phyloP scores from a whole-genome alignment of 2,888 invertebrate species.

The Sicus ferrugineus region DNA sequence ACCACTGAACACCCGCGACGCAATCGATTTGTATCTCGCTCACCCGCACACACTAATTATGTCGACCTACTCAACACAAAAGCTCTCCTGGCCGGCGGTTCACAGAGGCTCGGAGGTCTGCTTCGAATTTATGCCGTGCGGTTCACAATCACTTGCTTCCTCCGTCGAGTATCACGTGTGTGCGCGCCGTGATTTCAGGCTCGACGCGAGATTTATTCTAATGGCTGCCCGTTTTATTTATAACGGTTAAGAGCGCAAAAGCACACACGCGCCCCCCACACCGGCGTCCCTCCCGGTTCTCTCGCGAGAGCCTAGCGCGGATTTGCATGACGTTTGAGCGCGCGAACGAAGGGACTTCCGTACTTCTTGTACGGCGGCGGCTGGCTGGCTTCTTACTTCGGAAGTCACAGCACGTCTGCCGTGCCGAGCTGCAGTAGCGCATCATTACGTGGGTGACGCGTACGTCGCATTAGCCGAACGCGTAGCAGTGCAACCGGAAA shows the following conservation, averaged over 20 bases:
- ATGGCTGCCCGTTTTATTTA: slow-evolving; percentile 14
- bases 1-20: too few relatives aligned
- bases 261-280: not conserved
- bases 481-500: too few relatives aligned
- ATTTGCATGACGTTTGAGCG: not conserved
- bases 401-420: too few relatives aligned
- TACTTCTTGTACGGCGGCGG: too few relatives aligned
- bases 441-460: too few relatives aligned
- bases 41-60: too few relatives aligned
- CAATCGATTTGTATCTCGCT: too few relatives aligned
- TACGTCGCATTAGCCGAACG: too few relatives aligned
- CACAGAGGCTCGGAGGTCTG: not conserved
- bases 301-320: not conserved
- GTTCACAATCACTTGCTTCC: slow-evolving; percentile 3
- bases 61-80: too few relatives aligned
- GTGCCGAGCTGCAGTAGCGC: too few relatives aligned
- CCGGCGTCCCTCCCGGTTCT: not conserved
- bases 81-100: not conserved
- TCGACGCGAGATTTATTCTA: slow-evolving; percentile 22
- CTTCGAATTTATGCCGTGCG: slow-evolving; percentile 6
- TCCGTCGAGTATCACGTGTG: not conserved
- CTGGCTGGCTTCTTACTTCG: too few relatives aligned
- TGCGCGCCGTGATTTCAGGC: not conserved
- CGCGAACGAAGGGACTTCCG: not conserved
- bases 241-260: not conserved